Evolutionary conservation across 1,140 invertebrate species (phyloP).

Genomic region (Hestina assimilis): DNA sequence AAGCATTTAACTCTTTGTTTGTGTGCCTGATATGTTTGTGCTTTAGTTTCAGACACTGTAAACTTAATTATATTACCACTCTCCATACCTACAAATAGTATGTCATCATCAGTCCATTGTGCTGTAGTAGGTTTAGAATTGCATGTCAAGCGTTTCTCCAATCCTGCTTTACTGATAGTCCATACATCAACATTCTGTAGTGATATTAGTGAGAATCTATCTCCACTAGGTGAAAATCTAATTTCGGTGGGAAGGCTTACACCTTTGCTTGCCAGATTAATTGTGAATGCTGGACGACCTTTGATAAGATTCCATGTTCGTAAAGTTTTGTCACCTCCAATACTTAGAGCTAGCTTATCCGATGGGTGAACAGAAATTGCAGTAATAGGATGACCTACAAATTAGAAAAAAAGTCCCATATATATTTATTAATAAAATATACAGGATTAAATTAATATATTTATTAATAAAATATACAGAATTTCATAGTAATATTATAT

Average conservation of each 20-base stretch:
- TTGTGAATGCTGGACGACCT: constrained; percentile 92
- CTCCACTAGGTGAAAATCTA: constrained; percentile 84
- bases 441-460: not conserved
- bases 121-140: constrained; percentile 82
- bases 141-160: constrained; percentile 80
- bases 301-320: constrained; percentile 97
- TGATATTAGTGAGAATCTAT: constrained; percentile 85
- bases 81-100: constrained; percentile 84
- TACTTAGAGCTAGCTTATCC: constrained; percentile 92
- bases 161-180: constrained; percentile 84
- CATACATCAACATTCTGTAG: constrained; percentile 87
- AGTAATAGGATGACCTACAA: constrained; percentile 81
- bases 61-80: constrained; percentile 84
- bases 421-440: not conserved
- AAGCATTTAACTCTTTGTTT: constrained; percentile 84
- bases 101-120: constrained; percentile 81
- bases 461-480: not conserved
- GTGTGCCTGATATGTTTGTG: constrained; percentile 80
- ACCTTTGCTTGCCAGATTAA: constrained; percentile 86
- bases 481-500: too few species aligned
- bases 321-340: constrained; percentile 90
- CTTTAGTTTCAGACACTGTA: constrained; percentile 76
- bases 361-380: constrained; percentile 90
- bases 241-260: constrained; percentile 78
- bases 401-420: constrained; percentile 19